Conservation (phyloP, 2,888 invertebrate species). For the Polymixis lichenea region DNA sequence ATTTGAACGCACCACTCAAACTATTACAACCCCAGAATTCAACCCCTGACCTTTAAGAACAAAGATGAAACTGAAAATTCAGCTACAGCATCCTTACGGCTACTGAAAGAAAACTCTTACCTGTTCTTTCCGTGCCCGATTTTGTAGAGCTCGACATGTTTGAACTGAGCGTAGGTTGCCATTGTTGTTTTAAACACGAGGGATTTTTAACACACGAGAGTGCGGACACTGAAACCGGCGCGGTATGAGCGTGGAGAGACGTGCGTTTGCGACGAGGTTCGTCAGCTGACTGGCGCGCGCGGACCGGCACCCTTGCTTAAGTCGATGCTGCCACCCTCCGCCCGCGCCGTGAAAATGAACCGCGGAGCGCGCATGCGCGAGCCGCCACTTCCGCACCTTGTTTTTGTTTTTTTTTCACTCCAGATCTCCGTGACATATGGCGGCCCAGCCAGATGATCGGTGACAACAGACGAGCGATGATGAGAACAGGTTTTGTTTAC, state of each 20-base stretch:
- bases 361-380: conserved; percentile 81
- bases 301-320: conserved; percentile 85
- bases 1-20: not conserved
- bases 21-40: conserved; percentile 16
- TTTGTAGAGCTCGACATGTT: conserved; percentile 98
- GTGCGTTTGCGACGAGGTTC: conserved; percentile 78
- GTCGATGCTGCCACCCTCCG: conserved; percentile 89
- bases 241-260: conserved; percentile 66
- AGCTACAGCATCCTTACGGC: conserved; percentile 76
- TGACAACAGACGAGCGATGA: conserved; percentile 62
- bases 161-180: conserved; percentile 98
- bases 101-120: conserved; percentile 85
- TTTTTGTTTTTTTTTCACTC: conserved; percentile 72
- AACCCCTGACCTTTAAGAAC: conserved; percentile 70
- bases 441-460: conserved; percentile 61
- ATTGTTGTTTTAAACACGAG: conserved; percentile 86
- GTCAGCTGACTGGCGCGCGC: conserved; percentile 90
- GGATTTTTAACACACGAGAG: conserved; percentile 76
- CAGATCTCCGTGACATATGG: conserved; percentile 69
- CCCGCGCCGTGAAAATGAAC: conserved; percentile 82
- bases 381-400: conserved; percentile 77
- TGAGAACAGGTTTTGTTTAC: conserved; percentile 62
- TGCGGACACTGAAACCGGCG: conserved; percentile 77
- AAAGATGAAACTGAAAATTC: conserved; percentile 67
- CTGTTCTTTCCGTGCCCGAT: conserved; percentile 98